Evolutionary conservation across 2,888 invertebrate species (phyloP).

Genomic region (Ectobius pallidus): DNA sequence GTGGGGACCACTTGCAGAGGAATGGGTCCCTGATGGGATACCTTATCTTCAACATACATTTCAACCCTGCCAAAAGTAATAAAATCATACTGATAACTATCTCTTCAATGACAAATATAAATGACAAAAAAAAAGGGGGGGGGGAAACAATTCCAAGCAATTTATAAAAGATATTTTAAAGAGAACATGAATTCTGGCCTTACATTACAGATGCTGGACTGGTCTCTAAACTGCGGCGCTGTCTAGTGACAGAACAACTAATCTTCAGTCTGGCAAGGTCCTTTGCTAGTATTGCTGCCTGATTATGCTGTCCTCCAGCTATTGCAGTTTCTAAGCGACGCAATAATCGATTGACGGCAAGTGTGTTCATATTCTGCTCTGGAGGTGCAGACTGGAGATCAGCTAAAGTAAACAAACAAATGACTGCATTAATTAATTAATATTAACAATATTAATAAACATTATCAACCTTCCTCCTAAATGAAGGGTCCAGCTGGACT

Average conservation of each 20-base stretch:
- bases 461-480: too few relatives aligned
- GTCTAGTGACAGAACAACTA: constrained; percentile 71
- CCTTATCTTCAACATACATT: constrained; percentile 81
- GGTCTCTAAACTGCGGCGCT: constrained; percentile 46
- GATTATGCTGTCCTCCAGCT: constrained; percentile 73
- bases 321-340: constrained; percentile 78
- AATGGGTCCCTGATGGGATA: constrained; percentile 81
- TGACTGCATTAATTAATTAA: too few relatives aligned
- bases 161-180: background rate
- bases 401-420: too few relatives aligned
- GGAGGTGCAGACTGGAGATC: constrained; percentile 38
- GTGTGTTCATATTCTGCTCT: constrained; percentile 58
- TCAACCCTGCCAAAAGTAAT: constrained; percentile 65
- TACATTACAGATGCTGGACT: constrained; percentile 48
- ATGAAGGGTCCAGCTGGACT: too few relatives aligned
- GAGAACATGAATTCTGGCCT: too few relatives aligned
- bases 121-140: background rate
- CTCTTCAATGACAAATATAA: too few relatives aligned
- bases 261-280: constrained; percentile 78
- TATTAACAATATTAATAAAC: too few relatives aligned
- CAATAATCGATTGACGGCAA: constrained; percentile 68
- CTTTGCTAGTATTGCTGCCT: constrained; percentile 76
- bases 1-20: constrained; percentile 65
- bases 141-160: background rate
- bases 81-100: too few relatives aligned